Percentiles rank a stretch among this genome's conserved stretches.
These are phyloP conservation scores for Pandemis heparana DNA, from an alignment of 2,888 invertebrate species.

Conservation along the genomic window DNA sequence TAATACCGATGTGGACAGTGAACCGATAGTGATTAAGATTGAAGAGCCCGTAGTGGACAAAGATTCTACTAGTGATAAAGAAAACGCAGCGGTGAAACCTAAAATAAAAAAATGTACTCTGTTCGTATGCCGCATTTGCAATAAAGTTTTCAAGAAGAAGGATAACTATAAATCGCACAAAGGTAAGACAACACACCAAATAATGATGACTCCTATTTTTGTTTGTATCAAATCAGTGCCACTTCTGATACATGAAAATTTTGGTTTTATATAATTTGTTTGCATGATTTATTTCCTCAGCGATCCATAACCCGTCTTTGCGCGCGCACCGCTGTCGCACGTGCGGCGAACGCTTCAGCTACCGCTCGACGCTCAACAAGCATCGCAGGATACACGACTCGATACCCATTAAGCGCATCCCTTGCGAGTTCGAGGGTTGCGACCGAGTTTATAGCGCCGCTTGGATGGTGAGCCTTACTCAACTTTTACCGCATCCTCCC, in stretches of 20 bases:
- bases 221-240: not conserved
- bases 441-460: slow-evolving; percentile 57
- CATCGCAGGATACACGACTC: slow-evolving; percentile 64
- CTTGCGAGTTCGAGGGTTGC: slow-evolving; percentile 59
- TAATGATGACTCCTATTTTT: not conserved
- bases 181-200: slow-evolving; percentile 59
- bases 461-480: slow-evolving; percentile 66
- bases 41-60: slow-evolving; percentile 45
- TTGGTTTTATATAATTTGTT: not conserved
- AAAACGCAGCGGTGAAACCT: slow-evolving; percentile 41
- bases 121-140: slow-evolving; percentile 69
- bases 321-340: slow-evolving; percentile 64
- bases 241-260: no score
- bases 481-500: not conserved
- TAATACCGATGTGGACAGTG: slow-evolving; percentile 44
- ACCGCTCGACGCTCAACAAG: slow-evolving; percentile 76
- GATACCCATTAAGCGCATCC: slow-evolving; percentile 46
- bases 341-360: slow-evolving; percentile 70
- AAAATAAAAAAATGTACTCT: slow-evolving; percentile 59
- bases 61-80: slow-evolving; percentile 17
- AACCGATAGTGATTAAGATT: slow-evolving; percentile 55
- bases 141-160: slow-evolving; percentile 73
- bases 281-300: slow-evolving; percentile 51
- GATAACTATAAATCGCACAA: slow-evolving; percentile 76
- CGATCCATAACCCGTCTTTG: slow-evolving; percentile 67